phyloP scores from a whole-genome alignment of 2,113 vertebrate species.

The Phalacrocorax aristotelis region DNA sequence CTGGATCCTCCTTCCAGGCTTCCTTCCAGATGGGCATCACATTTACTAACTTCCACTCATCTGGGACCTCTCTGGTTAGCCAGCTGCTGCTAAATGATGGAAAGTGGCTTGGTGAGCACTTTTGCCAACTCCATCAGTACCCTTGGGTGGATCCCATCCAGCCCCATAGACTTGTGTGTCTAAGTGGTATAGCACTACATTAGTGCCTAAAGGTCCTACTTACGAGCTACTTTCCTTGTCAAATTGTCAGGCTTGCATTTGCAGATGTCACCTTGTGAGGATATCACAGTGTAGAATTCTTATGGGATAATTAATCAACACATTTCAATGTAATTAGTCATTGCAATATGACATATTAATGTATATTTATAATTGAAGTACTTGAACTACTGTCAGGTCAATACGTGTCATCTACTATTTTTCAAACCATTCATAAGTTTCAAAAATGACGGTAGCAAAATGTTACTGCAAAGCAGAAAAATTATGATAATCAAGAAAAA shows the following conservation, averaged over 20 bases:
- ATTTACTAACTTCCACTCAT: too few relatives aligned
- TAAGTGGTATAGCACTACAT: too few relatives aligned
- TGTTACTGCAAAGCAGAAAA: neutral
- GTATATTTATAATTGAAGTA: conserved; percentile 49
- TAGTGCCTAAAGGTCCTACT: neutral
- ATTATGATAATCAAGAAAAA: neutral
- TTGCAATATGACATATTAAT: conserved; percentile 29
- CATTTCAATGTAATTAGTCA: conserved; percentile 36
- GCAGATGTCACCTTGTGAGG: conserved; percentile 35
- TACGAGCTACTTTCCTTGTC: neutral
- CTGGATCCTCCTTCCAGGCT: too few relatives aligned
- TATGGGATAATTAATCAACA: conserved; percentile 31
- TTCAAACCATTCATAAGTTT: neutral
- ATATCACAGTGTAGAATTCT: neutral
- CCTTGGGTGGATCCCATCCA: too few relatives aligned
- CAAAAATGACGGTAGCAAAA: neutral
- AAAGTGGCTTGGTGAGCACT: too few relatives aligned
- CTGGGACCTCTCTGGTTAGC: too few relatives aligned
- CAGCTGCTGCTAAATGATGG: too few relatives aligned
- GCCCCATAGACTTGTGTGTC: too few relatives aligned
- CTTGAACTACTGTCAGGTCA: conserved; percentile 42
- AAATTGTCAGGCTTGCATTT: neutral
- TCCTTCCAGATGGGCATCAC: too few relatives aligned
- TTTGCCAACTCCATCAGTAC: too few relatives aligned
- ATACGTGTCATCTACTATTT: neutral